Conservation (phyloP, 1,140 invertebrate species). For the Pachyrhynchus sulphureomaculatus region DNA sequence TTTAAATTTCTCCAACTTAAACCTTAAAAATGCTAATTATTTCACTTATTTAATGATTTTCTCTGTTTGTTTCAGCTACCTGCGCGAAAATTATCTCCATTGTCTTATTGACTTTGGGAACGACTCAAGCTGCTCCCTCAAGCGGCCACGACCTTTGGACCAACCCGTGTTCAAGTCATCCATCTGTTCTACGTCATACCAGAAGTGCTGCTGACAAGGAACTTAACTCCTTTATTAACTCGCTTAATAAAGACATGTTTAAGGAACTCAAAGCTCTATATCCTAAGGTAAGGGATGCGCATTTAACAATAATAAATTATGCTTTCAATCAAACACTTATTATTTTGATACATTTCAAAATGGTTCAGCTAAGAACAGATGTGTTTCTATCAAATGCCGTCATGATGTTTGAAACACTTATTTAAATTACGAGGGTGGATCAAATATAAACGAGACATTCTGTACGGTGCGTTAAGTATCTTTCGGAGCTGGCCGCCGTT, state of each 20-base stretch:
- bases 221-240: slow-evolving; percentile 17
- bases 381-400: too few species aligned
- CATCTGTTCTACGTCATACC: slow-evolving; percentile 19
- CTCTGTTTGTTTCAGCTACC: slow-evolving; percentile 13
- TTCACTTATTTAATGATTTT: too few species aligned
- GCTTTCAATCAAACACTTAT: too few species aligned
- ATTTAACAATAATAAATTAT: not conserved
- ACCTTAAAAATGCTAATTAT: too few species aligned
- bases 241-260: slow-evolving; percentile 12
- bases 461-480: too few species aligned
- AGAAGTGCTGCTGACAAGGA: slow-evolving; percentile 33
- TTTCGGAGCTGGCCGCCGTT: too few species aligned
- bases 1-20: too few species aligned
- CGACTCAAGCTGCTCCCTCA: slow-evolving; percentile 5
- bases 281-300: slow-evolving; percentile 9
- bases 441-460: too few species aligned
- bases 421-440: too few species aligned
- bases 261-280: slow-evolving; percentile 17
- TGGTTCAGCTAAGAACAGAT: too few species aligned
- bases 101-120: slow-evolving; percentile 17
- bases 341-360: too few species aligned
- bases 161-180: slow-evolving; percentile 27
- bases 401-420: too few species aligned
- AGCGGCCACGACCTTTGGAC: slow-evolving; percentile 25
- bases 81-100: slow-evolving; percentile 14